These are phyloP conservation scores for Sminthurides aquaticus DNA, from an alignment of 2,888 invertebrate species.

Conservation along the genomic window DNA sequence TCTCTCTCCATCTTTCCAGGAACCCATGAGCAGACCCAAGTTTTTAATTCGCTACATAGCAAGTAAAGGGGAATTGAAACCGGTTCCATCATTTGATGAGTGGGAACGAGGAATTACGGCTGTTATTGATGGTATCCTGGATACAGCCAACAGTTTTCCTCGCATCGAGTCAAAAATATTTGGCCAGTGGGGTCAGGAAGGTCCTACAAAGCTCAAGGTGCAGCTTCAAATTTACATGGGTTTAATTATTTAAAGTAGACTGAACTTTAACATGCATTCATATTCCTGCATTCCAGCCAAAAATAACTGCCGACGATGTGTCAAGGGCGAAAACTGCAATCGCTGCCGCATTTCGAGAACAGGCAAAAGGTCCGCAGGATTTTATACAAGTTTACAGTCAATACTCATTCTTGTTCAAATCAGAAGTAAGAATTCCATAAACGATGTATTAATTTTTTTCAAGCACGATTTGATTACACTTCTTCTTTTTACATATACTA, in stretches of 20 bases:
- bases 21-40: conserved; percentile 37
- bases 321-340: conserved; percentile 58
- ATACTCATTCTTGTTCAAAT: conserved; percentile 35
- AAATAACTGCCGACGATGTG: conserved; percentile 63
- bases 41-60: conserved; percentile 38
- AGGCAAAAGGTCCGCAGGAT: conserved; percentile 59
- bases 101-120: conserved; percentile 63
- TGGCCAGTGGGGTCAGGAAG: conserved; percentile 35
- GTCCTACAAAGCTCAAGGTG: conserved; percentile 15
- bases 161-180: conserved; percentile 64
- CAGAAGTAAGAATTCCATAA: conserved; percentile 25
- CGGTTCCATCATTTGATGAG: conserved; percentile 61
- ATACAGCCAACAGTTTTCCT: conserved; percentile 64
- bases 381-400: conserved; percentile 31
- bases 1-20: conserved; percentile 19
- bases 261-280: background rate
- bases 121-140: conserved; percentile 66
- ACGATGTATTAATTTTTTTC: background rate
- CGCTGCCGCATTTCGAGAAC: conserved; percentile 59
- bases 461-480: too few species aligned
- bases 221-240: too few species aligned
- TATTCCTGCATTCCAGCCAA: conserved; percentile 55
- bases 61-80: conserved; percentile 33
- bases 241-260: background rate
- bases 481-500: too few species aligned